Evolutionary conservation across 2,113 vertebrate genomes (phyloP).

Genomic region (Galemys pyrenaicus): DNA sequence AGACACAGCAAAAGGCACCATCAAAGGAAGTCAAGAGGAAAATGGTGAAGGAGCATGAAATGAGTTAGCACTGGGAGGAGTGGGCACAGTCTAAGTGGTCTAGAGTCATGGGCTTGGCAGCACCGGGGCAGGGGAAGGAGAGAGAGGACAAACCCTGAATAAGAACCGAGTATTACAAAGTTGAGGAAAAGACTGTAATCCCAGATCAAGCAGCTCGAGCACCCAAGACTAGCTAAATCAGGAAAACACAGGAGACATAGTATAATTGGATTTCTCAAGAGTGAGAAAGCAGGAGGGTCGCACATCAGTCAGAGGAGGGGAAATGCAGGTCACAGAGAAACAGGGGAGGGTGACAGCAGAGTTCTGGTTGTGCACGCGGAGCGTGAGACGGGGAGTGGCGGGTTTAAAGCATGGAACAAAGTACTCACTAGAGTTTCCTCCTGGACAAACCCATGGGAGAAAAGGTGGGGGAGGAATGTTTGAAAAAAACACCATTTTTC

Average conservation of each 20-base stretch:
- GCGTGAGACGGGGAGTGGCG: too few relatives aligned
- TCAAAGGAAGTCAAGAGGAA: too few relatives aligned
- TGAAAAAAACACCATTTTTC: neutral
- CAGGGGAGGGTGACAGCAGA: too few relatives aligned
- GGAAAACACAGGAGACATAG: neutral
- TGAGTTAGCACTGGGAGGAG: too few relatives aligned
- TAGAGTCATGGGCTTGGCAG: fast-evolving
- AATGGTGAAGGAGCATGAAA: too few relatives aligned
- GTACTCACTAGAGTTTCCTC: too few relatives aligned
- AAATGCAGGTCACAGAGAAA: too few relatives aligned
- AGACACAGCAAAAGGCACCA: too few relatives aligned
- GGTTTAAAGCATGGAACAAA: too few relatives aligned
- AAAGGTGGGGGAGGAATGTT: neutral
- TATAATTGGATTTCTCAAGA: neutral
- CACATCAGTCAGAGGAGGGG: neutral
- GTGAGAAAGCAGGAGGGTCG: neutral
- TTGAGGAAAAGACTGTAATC: neutral
- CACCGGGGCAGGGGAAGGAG: neutral
- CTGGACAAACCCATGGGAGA: too few relatives aligned
- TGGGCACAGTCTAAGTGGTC: neutral
- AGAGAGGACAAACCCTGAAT: neutral
- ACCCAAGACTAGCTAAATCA: neutral
- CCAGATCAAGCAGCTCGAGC: neutral
- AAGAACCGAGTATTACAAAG: neutral
- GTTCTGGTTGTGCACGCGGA: too few relatives aligned